Evolutionary conservation across 23 tunicate genomes (phyloP), one percentile per base, ranked within the genome.

Genomic region (Oikopleura dioica): DNA sequence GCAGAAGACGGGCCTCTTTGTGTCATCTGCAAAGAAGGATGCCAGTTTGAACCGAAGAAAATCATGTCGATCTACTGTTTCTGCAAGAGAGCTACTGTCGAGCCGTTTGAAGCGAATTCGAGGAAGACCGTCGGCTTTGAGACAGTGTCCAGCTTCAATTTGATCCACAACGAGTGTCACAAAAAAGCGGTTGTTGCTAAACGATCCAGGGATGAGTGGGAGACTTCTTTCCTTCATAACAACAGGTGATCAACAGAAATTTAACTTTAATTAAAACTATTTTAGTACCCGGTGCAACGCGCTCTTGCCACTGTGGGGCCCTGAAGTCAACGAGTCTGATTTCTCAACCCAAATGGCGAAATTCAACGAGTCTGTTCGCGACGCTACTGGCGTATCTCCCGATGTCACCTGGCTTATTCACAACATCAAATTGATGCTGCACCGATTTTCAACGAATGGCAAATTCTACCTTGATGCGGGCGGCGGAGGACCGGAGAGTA

Each of bases 191-290:
- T 85, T 1, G 77, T 92, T 0, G 83, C 80, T 78, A 86, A 86
- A 23, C 38, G 97, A 2, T 89, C 86, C 0, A 77, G 97, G 51
- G 97, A 91, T 55, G 97, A 91, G 76, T 91, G 97, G 97, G 97
- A 91, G n/a, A 85, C 97, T 0, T 92, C 97, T 0, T 38, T 82
- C 50, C 79, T 91, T 35, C 97, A 91, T 37, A 91, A 91, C 69
- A 81, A 87, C 24, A 91, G 79, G n/a, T n/a, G n/a, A n/a, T n/a
- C n/a, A n/a, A n/a, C n/a, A n/a, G n/a, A n/a, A n/a, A n/a, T n/a
- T n/a, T n/a, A n/a, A n/a, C n/a, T n/a, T n/a, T n/a, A n/a, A n/a
- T n/a, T n/a, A n/a, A n/a, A 44, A 9, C 9, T 44, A 44, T 9
- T 44, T 44, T 44, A 44, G 9, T 76, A 91, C 92, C 0, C 85